Base-by-base conservation (phyloP, 2,888 invertebrate species). In the Marasmarcha lunaedactyla region DNA sequence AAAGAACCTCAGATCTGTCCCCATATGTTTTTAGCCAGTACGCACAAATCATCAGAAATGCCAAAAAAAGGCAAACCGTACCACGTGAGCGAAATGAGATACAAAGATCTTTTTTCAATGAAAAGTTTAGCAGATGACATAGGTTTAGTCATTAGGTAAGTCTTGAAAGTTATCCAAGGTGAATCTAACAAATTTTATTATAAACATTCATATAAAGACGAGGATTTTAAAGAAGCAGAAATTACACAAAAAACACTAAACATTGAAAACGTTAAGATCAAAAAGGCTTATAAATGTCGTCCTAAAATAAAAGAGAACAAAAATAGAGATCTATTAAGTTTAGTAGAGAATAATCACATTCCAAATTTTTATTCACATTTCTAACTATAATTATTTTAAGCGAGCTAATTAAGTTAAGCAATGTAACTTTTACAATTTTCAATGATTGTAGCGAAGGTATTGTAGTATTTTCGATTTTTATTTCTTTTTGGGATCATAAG, bases 241-340 rank as follows among this genome's bases (percentile, higher is more conserved):
- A 33, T 38, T 2, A 38, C 15, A n/a, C 33, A 33, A 38, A 38
- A 38, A 14, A 33, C 20, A 20, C 3, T 33, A n/a, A 33, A 33
- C 12, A 7, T 15, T 33, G 14, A 38, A 38, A 15, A 30, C 11
- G n/a, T 30, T 33, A 15, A 14, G n/a, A 14, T 38, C 10, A 38
- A 38, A 38, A 30, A 11, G 14, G 38, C 38, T 10, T 40, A 40
- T 30, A 35, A n/a, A 30, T 27, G 15, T 14, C 14, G 15, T 14
- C 35, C 39, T 35, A 15, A 35, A 35, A 14, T 30, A 27, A 35
- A 36, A 40, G 35, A 35, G n/a, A 35, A 40, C 15, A 36, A 36
- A 15, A 20, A 11, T 9, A 36, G 11, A 15, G 39, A 34, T 14
- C 20, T 34, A 14, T 20, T 20, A 34, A 34, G 14, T 20, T 39